phyloP scores from a whole-genome alignment of 1,140 invertebrate genomes.

The Mesaphorura yosii region DNA sequence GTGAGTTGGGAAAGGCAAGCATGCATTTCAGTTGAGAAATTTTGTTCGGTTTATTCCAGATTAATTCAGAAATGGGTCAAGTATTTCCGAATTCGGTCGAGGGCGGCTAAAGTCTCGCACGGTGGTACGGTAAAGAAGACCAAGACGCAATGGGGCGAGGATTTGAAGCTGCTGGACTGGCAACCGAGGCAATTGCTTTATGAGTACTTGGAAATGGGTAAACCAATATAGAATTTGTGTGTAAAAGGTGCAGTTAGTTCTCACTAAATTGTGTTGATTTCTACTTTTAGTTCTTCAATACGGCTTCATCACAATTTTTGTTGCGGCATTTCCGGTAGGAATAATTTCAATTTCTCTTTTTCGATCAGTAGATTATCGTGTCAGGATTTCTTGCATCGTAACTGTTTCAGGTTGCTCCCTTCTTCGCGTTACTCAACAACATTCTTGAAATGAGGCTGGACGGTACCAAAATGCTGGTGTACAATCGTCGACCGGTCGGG shows the following conservation, averaged over 20 bases:
- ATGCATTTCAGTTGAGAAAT: not conserved
- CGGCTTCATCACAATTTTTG: slow-evolving; percentile 81
- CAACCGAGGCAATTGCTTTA: slow-evolving; percentile 56
- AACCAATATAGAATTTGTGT: slow-evolving; percentile 3
- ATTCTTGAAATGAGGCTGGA: slow-evolving; percentile 79
- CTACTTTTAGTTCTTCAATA: slow-evolving; percentile 19
- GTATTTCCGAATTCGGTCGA: slow-evolving; percentile 49
- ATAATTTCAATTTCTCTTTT: no score
- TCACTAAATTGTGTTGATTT: not conserved
- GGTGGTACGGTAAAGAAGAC: not conserved
- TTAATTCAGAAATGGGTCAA: slow-evolving; percentile 60
- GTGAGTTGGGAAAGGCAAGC: slow-evolving; percentile 36
- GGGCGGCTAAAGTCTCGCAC: no score
- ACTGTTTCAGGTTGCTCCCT: no score
- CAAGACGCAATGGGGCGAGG: slow-evolving; percentile 72
- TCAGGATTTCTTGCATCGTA: no score
- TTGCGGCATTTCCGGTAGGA: slow-evolving; percentile 73
- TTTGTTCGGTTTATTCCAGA: slow-evolving; percentile 19
- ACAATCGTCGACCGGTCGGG: slow-evolving; percentile 70
- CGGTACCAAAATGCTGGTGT: slow-evolving; percentile 70
- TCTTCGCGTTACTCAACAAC: slow-evolving; percentile 82
- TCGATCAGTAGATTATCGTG: no score
- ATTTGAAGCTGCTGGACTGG: slow-evolving; percentile 80
- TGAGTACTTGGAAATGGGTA: slow-evolving; percentile 40
- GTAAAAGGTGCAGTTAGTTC: not conserved